phyloP scores from a whole-genome alignment of 53 echinoderm and acorn worm species.

The Astropecten irregularis region DNA sequence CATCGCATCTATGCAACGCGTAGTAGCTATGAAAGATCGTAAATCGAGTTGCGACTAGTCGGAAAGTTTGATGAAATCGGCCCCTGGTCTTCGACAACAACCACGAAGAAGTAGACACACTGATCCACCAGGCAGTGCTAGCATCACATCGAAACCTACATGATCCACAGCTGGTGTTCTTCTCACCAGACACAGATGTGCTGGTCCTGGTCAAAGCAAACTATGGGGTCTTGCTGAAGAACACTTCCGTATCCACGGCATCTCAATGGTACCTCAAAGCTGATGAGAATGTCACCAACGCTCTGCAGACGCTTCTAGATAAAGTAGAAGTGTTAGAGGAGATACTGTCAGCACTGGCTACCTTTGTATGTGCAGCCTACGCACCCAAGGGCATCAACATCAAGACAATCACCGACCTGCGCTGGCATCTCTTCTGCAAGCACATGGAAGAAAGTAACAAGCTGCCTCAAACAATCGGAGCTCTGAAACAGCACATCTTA shows the following conservation, averaged over 20 bases:
- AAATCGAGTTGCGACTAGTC: too few species aligned
- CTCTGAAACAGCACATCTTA: too few species aligned
- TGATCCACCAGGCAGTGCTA: too few species aligned
- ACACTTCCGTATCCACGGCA: constrained; percentile 40
- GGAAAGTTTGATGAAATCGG: too few species aligned
- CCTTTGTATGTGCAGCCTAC: constrained; percentile 47
- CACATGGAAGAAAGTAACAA: constrained; percentile 53
- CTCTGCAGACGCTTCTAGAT: constrained; percentile 32
- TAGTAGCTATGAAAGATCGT: too few species aligned
- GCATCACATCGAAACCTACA: constrained; percentile 50
- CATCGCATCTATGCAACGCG: too few species aligned
- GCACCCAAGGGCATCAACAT: constrained; percentile 39
- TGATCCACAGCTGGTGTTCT: constrained; percentile 41
- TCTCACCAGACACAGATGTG: constrained; percentile 55
- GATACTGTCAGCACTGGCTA: too few species aligned
- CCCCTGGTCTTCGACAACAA: too few species aligned
- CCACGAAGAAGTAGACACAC: constrained; percentile 64
- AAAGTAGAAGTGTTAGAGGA: too few species aligned
- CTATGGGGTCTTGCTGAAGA: constrained; percentile 32
- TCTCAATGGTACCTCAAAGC: too few species aligned
- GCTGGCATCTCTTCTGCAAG: too few species aligned
- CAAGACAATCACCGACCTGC: constrained; percentile 51
- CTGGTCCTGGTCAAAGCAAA: constrained; percentile 49
- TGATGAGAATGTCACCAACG: constrained; percentile 30
- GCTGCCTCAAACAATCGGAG: too few species aligned